Percentiles rank a stretch among this genome's conserved stretches.
These are phyloP conservation scores for Spilogale gracilis DNA, from an alignment of 2,113 vertebrate genomes.

Conservation along the genomic window DNA sequence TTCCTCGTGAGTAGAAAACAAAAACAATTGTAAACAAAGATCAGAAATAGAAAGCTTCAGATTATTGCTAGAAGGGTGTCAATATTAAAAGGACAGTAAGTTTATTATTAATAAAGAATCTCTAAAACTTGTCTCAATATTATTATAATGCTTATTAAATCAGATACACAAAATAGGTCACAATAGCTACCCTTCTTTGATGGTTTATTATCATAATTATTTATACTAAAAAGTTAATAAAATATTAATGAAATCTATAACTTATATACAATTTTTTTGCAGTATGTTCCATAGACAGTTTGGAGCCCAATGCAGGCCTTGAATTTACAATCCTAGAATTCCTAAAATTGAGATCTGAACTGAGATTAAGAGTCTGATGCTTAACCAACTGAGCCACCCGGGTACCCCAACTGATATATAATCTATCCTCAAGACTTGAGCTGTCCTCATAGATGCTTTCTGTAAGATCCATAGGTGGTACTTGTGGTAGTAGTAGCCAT, in stretches of 20 bases:
- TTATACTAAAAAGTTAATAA: background rate
- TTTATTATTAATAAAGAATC: constrained; percentile 46
- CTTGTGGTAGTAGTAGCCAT: background rate
- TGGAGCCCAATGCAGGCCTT: background rate
- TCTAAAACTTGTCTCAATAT: background rate
- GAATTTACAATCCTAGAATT: background rate
- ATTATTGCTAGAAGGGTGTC: constrained; percentile 5
- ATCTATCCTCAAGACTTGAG: background rate
- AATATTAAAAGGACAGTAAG: constrained; percentile 57
- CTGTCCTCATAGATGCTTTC: background rate
- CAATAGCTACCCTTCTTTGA: background rate
- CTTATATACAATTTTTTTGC: background rate
- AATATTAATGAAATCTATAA: background rate
- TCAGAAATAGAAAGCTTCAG: constrained; percentile 56
- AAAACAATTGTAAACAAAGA: constrained; percentile 70
- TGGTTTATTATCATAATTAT: background rate
- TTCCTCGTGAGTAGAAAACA: constrained; percentile 73
- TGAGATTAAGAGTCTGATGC: background rate
- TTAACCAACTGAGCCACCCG: background rate
- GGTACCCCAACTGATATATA: background rate
- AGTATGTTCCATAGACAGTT: background rate
- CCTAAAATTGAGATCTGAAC: background rate
- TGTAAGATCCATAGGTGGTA: background rate
- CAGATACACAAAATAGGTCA: background rate
- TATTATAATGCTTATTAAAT: constrained; percentile 24